Percentiles rank a stretch among this genome's conserved stretches.
These are phyloP conservation scores for Porites rus DNA, from an alignment of 92 coral and sea anemone genomes.

Conservation along the genomic window DNA sequence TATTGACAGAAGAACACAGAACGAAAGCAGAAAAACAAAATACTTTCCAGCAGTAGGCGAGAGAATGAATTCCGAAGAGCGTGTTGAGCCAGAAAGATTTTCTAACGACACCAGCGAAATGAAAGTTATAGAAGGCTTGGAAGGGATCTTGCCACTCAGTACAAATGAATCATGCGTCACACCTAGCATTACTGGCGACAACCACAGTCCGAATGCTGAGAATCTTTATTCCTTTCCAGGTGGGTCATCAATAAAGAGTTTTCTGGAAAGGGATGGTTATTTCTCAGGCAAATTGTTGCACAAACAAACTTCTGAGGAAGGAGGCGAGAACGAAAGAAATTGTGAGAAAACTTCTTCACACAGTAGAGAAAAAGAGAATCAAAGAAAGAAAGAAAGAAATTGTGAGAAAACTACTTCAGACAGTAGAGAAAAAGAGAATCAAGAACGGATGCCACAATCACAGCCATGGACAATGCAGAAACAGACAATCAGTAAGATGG, in stretches of 20 bases:
- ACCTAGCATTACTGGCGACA: background rate
- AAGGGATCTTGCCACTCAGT: background rate
- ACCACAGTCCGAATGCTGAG: background rate
- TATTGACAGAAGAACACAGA: background rate
- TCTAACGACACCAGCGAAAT: background rate
- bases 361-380: background rate
- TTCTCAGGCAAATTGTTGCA: background rate
- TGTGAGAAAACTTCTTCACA: background rate
- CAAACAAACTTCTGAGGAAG: background rate
- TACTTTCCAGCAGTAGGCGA: too few relatives aligned
- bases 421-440: background rate
- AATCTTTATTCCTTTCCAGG: background rate
- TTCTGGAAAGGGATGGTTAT: background rate
- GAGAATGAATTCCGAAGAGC: background rate
- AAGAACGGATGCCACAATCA: background rate
- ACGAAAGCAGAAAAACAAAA: background rate
- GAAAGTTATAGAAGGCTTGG: background rate
- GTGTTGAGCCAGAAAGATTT: background rate
- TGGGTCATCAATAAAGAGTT: background rate
- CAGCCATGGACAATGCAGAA: background rate
- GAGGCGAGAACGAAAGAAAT: background rate
- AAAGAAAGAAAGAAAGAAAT: too few relatives aligned
- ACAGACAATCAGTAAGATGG: background rate
- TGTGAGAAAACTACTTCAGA: background rate
- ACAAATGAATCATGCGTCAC: too few relatives aligned